A percentile compares a stretch with the other conserved stretches of the same genome.
Evolutionary conservation across 1,140 invertebrate genomes (phyloP).

Genomic region (Ceratoteleas bidentatus): DNA sequence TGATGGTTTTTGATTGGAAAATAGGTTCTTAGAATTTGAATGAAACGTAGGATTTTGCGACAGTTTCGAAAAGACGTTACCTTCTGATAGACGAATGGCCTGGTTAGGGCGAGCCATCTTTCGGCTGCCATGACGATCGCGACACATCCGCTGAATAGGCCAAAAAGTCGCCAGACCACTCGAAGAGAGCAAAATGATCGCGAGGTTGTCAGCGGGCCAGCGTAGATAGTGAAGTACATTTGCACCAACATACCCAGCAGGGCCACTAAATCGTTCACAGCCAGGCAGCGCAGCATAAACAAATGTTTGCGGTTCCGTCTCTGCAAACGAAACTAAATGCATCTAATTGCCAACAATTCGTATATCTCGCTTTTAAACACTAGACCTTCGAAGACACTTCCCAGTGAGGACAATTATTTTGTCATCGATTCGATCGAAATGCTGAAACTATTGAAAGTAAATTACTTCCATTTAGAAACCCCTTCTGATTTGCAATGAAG

Average conservation of each 20-base stretch:
- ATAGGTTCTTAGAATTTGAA: no score
- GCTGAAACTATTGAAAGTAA: no score
- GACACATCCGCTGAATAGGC: slow-evolving; percentile 92
- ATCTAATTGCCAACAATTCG: no score
- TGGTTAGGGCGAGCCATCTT: slow-evolving; percentile 91
- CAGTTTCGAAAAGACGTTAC: slow-evolving; percentile 79
- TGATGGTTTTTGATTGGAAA: no score
- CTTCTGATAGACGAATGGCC: slow-evolving; percentile 94
- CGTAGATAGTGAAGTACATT: slow-evolving; percentile 83
- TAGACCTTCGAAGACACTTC: no score
- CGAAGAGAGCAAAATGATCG: slow-evolving; percentile 84
- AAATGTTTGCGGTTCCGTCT: slow-evolving; percentile 90
- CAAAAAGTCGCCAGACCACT: slow-evolving; percentile 90
- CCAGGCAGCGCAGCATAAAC: slow-evolving; percentile 89
- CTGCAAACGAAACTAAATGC: slow-evolving; percentile 70
- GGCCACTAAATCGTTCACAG: slow-evolving; percentile 90
- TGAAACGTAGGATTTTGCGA: no score
- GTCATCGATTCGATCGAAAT: no score
- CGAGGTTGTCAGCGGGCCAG: slow-evolving; percentile 72
- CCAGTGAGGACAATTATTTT: no score
- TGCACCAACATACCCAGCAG: slow-evolving; percentile 86
- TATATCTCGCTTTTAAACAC: no score
- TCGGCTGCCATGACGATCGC: slow-evolving; percentile 93
- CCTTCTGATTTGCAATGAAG: no score
- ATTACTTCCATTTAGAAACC: no score